These are phyloP conservation scores for Paguma larvata DNA, from an alignment of 2,797 vertebrate genomes.

Conservation along the genomic window DNA sequence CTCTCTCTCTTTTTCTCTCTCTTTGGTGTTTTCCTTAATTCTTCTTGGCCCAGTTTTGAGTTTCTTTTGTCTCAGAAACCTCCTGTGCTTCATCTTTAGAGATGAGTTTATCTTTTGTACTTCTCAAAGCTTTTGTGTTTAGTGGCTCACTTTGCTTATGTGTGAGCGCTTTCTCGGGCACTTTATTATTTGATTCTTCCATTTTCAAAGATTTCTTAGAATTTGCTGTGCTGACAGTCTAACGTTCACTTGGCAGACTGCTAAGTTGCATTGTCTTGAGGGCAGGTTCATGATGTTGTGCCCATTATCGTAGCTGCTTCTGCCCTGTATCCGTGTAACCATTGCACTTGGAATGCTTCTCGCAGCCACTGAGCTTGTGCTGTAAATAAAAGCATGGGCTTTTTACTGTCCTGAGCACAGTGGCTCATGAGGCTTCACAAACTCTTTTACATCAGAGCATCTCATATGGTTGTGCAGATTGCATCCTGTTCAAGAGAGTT, in stretches of 20 bases:
- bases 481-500: neutral
- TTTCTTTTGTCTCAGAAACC: constrained; percentile 54
- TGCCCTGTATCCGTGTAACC: fast-evolving
- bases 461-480: neutral
- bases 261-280: neutral
- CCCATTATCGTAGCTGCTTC: neutral
- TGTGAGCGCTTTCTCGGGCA: neutral
- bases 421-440: neutral
- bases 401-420: neutral
- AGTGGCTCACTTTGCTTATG: neutral
- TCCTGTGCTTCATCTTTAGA: neutral
- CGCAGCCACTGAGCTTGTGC: neutral
- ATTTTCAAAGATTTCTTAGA: constrained; percentile 28
- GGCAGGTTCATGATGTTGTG: neutral
- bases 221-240: neutral
- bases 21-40: neutral
- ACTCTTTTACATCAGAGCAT: neutral
- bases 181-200: neutral
- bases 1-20: neutral
- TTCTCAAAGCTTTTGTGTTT: constrained; percentile 25
- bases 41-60: neutral
- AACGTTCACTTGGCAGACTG: neutral
- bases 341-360: neutral
- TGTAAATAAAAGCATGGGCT: neutral
- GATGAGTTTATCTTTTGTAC: constrained; percentile 27